These are phyloP conservation scores for Onchidella celtica DNA, from an alignment of 2,888 invertebrate species.

Conservation along the genomic window DNA sequence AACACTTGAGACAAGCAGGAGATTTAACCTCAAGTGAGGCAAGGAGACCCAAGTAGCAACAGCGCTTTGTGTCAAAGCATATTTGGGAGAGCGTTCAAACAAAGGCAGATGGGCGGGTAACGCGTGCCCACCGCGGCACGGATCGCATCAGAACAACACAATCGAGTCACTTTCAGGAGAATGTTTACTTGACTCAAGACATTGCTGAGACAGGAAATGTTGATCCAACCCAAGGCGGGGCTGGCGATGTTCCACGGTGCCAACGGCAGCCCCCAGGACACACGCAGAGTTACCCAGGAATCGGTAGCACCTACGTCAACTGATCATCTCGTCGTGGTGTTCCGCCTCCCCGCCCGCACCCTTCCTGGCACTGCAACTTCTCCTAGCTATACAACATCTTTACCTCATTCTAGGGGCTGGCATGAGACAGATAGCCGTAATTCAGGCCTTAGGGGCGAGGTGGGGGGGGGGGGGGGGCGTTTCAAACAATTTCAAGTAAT, in stretches of 20 bases:
- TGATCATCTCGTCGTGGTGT: background rate
- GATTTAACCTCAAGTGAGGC: too few relatives aligned
- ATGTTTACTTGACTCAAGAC: conserved; percentile 5
- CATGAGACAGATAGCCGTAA: too few relatives aligned
- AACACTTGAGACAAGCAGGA: too few relatives aligned
- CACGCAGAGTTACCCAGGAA: background rate
- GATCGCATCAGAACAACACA: background rate
- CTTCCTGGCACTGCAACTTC: too few relatives aligned
- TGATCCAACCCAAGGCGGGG: background rate
- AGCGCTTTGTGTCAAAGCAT: background rate
- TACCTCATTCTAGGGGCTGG: too few relatives aligned
- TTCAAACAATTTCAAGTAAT: too few relatives aligned
- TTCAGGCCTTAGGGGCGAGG: too few relatives aligned
- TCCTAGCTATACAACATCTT: too few relatives aligned
- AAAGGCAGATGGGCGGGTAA: background rate
- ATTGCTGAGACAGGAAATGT: background rate
- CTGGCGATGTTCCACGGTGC: background rate
- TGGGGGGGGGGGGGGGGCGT: too few relatives aligned
- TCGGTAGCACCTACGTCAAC: background rate
- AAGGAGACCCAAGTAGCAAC: too few relatives aligned
- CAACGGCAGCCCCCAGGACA: background rate
- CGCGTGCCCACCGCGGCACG: background rate
- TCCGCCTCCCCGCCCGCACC: too few relatives aligned
- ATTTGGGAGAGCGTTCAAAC: background rate
- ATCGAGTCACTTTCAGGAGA: conserved; percentile 10